Evolutionary conservation across 2,888 invertebrate genomes (phyloP), one percentile per base, ranked within the genome.

Genomic region (Microplitis deprimator): DNA sequence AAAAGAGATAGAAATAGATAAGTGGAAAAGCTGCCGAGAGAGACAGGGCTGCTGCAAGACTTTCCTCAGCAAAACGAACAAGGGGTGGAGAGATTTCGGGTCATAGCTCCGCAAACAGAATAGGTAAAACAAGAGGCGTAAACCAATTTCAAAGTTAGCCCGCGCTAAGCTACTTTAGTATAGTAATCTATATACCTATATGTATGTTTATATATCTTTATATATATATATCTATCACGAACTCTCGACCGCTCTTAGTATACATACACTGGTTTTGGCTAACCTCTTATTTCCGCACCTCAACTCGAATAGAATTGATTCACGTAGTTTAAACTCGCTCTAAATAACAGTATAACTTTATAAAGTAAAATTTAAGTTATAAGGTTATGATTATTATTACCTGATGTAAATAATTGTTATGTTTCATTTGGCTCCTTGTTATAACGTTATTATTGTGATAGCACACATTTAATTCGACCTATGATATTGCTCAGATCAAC

Each of bases 91-190:
- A 81, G 79, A 50, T 82, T 82, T 81, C 77, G 81, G 82, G 80
- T 81, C 80, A 79, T 80, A 82, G 79, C 79, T 80, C 78, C 17
- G 79, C 79, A 80, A 82, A 80, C 79, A 79, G 79, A 82, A 82
- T 81, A 81, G 80, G 80, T 82, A 79, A 80, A 82, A 82, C 81
- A 81, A 82, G 79, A 80, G 81, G 78, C 74, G 82, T 80, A 80
- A 82, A 80, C 79, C 82, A 81, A 82, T 82, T 82, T 81, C 79
- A 80, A 82, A 81, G 81, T 82, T 82, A 79, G 76, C 75, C 62
- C 13, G 13, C 13, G 13, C 7, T 29, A 5, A 29, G 65, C 65
- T 65, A 65, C 50, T 73, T 17, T 71, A 13, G 29, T 29, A 29
- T 29, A 29, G 3, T 29, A 29, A 4, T 29, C 59, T 38, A 67